A percentile compares a stretch with the other conserved stretches of the same genome.
Evolutionary conservation across 2,797 vertebrate species (phyloP).

Genomic region (Lepus oiostolus): DNA sequence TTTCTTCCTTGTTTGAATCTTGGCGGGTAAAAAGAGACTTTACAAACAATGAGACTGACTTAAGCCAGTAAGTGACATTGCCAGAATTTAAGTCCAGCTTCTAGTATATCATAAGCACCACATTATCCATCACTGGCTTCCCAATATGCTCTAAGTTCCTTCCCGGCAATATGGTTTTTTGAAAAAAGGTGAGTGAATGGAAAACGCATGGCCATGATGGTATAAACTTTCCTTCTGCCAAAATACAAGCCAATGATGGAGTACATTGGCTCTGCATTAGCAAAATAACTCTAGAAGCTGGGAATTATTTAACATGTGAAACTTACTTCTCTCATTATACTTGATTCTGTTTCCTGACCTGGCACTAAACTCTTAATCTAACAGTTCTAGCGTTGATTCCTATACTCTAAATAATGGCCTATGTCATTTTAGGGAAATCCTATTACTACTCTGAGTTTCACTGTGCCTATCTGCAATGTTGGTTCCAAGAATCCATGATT

Average conservation of each 20-base stretch:
- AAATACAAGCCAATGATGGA: background rate
- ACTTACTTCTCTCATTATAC: constrained; percentile 61
- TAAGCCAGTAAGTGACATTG: background rate
- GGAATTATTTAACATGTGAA: constrained; percentile 38
- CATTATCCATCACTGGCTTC: background rate
- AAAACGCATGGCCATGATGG: constrained; percentile 33
- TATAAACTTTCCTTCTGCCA: constrained; percentile 40
- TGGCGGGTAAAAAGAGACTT: background rate
- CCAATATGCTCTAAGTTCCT: background rate
- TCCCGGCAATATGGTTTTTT: background rate
- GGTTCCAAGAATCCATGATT: constrained; percentile 57
- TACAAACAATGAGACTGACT: background rate
- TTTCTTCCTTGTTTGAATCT: background rate
- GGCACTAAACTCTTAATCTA: constrained; percentile 5
- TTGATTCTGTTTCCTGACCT: constrained; percentile 48
- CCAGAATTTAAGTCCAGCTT: background rate
- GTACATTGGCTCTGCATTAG: background rate
- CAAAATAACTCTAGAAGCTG: background rate
- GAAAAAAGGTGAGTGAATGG: background rate
- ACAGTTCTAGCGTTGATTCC: background rate
- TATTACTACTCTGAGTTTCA: constrained; percentile 46
- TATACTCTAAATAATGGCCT: constrained; percentile 51
- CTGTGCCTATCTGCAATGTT: constrained; percentile 52
- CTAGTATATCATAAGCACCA: constrained; percentile 14
- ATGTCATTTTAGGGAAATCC: constrained; percentile 43